Evolutionary conservation across 2,113 vertebrate species (phyloP), one percentile per base, ranked within the genome.

Genomic region (Montifringilla adamsi): DNA sequence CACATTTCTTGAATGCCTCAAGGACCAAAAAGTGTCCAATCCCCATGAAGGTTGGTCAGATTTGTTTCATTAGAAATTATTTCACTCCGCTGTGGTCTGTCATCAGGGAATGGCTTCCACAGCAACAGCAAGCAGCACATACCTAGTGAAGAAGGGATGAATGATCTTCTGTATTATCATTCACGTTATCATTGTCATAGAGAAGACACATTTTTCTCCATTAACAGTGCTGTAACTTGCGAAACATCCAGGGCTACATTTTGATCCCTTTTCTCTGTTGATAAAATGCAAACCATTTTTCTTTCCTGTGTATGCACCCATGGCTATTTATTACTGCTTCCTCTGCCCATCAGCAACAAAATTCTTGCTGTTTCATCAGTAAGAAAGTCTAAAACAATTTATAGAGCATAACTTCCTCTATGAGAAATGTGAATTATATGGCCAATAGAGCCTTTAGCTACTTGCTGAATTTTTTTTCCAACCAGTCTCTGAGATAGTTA

Each of bases 301-400:
- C 67, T 76, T 95, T 87, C 62, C 22, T 4, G 0, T 59, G 19
- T 75, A 43, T 60, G 56, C 26, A 37, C n/a, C 62, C 55, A 22
- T 9, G 9, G 56, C 24, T 80, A 75, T 87, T 92, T 95, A 55
- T 91, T 95, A 73, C 23, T 80, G 50, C 30, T 89, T 94, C 46
- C 33, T 49, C 11, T 89, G 37, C 58, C 64, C 49, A 88, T 80
- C 80, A 88, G 83, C 85, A 95, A 84, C 60, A 85, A 94, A 95
- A 90, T 69, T 93, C 63, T 95, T 81, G 26, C 77, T 94, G 46
- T 82, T 93, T 93, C 94, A 95, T 90, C 87, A 88, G 33, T 66
- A 85, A 77, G 69, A 95, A 90, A 92, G 53, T 49, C 79, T 73
- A 66, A 86, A 92, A 88, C 20, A 88, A 84, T 90, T 89, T 95